These are phyloP conservation scores for Elaphurus davidianus DNA, from an alignment of 2,113 vertebrate genomes.

Conservation along the genomic window DNA sequence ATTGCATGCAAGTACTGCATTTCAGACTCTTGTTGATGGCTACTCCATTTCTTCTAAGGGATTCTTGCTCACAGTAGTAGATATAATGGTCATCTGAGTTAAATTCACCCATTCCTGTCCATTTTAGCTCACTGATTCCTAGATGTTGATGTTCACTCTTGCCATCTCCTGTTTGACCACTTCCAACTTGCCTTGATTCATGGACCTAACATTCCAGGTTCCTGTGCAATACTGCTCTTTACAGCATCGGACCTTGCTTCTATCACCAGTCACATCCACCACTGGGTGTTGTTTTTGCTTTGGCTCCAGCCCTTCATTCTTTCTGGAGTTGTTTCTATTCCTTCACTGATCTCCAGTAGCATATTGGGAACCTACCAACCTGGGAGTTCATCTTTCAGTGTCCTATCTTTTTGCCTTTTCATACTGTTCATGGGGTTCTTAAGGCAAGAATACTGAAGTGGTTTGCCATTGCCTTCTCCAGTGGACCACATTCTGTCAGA, in stretches of 20 bases:
- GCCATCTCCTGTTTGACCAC: not conserved
- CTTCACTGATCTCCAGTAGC: not conserved
- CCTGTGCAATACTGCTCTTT: not conserved
- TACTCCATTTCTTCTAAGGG: not conserved
- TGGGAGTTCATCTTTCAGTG: not conserved
- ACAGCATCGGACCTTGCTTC: not conserved
- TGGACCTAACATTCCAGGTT: not conserved
- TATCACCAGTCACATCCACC: not conserved
- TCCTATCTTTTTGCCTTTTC: not conserved
- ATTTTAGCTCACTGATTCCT: not conserved
- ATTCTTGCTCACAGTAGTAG: not conserved
- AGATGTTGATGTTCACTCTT: not conserved
- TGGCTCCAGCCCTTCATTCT: not conserved
- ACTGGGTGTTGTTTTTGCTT: not conserved
- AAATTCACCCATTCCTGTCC: not conserved
- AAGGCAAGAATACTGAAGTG: not conserved
- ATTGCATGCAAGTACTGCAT: not conserved
- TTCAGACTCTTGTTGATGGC: not conserved
- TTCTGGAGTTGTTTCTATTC: not conserved
- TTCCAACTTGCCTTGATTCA: not conserved
- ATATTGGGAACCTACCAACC: fast-evolving
- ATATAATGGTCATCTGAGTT: not conserved
- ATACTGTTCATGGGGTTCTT: not conserved
- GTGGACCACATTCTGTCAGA: not conserved
- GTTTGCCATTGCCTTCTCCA: not conserved